These are phyloP conservation scores for Pristiophorus japonicus DNA, from an alignment of 2,113 vertebrate genomes.

Conservation along the genomic window DNA sequence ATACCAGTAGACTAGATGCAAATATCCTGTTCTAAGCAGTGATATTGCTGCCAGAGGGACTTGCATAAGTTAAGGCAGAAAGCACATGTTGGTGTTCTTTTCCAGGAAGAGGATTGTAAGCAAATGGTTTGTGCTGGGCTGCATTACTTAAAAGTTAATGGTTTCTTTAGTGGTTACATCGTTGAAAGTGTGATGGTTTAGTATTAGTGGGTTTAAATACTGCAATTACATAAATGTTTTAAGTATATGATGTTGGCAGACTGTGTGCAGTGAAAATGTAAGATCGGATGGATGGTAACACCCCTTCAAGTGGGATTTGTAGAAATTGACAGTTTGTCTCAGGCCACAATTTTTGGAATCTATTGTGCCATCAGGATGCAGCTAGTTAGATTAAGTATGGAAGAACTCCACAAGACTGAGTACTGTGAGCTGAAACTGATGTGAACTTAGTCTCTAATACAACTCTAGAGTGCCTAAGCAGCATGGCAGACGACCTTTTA, in stretches of 20 bases:
- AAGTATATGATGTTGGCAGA: background rate
- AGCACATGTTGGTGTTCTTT: background rate
- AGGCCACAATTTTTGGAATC: background rate
- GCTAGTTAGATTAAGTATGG: too few species aligned
- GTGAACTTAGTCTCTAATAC: too few species aligned
- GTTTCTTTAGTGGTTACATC: background rate
- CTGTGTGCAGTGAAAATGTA: background rate
- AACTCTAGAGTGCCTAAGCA: too few species aligned
- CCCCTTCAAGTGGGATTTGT: background rate
- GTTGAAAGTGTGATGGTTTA: background rate
- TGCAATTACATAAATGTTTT: background rate
- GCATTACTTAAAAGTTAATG: background rate
- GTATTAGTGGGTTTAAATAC: background rate
- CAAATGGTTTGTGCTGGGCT: background rate
- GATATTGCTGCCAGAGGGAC: background rate
- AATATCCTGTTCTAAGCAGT: too few species aligned
- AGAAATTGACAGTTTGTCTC: background rate
- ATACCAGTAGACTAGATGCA: background rate
- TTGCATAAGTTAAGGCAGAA: background rate
- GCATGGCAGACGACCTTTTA: too few species aligned
- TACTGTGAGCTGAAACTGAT: too few species aligned
- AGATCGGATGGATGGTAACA: background rate
- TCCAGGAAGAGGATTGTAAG: background rate
- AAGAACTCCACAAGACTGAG: too few species aligned
- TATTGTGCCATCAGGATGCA: background rate